Conservation (phyloP, 1,140 invertebrate genomes). For the Eupristina koningsbergeri region DNA sequence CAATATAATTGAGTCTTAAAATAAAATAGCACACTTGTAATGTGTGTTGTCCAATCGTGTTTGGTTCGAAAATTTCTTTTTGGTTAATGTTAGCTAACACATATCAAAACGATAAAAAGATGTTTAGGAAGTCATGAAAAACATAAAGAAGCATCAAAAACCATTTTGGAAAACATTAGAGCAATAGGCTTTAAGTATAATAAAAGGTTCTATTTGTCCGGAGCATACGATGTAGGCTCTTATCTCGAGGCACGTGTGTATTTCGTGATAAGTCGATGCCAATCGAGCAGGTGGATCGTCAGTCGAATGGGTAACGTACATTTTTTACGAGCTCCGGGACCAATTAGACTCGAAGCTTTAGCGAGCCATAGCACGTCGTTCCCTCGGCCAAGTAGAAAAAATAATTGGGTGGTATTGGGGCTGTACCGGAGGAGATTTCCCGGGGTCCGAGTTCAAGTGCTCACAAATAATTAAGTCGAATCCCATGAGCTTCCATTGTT, state of each 20-base stretch:
- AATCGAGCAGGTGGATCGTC: neutral
- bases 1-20: too few relatives aligned
- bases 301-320: slow-evolving; percentile 12
- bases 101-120: neutral
- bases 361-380: neutral
- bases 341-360: slow-evolving; percentile 31
- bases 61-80: too few relatives aligned
- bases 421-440: slow-evolving; percentile 24
- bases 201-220: neutral
- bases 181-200: neutral
- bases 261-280: neutral
- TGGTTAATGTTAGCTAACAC: too few relatives aligned
- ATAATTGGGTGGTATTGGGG: slow-evolving; percentile 37
- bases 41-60: too few relatives aligned
- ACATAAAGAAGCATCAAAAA: neutral
- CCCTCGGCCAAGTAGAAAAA: slow-evolving; percentile 20
- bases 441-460: neutral
- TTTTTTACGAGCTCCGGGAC: slow-evolving; percentile 32
- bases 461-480: slow-evolving; percentile 45
- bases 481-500: slow-evolving; percentile 16
- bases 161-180: neutral
- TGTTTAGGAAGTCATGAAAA: neutral
- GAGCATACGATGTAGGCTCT: neutral
- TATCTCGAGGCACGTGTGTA: neutral
- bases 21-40: too few relatives aligned